Base-by-base conservation (phyloP, 2,888 invertebrate genomes). In the Drosophila anomalata region DNA sequence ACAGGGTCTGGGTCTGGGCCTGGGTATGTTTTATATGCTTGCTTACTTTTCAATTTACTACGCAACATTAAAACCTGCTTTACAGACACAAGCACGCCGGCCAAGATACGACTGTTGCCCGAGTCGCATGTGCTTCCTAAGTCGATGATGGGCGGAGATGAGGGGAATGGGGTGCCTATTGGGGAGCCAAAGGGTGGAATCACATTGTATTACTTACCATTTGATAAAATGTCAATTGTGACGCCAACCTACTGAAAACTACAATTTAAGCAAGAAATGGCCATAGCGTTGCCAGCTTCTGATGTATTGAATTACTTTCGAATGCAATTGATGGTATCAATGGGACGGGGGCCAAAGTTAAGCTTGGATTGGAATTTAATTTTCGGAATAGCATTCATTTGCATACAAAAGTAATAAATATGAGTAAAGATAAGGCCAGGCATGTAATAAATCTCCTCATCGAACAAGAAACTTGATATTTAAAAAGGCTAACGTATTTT, bases 21-120 rank as follows among this genome's bases (percentile, higher is more conserved):
- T 36, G 36, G 6, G 50, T 87, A 70, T 66, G 71, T 61, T 79
- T 76, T 75, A 41, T 54, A 74, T 77, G 86, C 83, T 78, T 83
- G 87, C 82, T 88, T 83, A 76, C 76, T 82, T 82, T 87, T 81
- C 78, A 83, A 88, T 88, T 88, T 89, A 87, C 86, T 79, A 81
- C 66, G 73, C 59, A 67, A 66, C 79, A 88, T 86, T 78, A 82
- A 79, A 73, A 82, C 58, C 73, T 65, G 47, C 63, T 60, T 53
- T 60, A 41, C 47, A 67, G 68, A 71, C 62, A 65, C 67, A 69
- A 75, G 51, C 52, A 66, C 68, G 41, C 54, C 63, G 65, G 65
- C 47, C 47, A 33, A 59, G 53, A 36, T 71, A 63, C 66, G 54
- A 58, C 73, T 55, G 54, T 56, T 72, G 42, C 36, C 67, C 46